Evolutionary conservation across 2,113 vertebrate genomes (phyloP), one percentile per base, ranked within the genome.

Genomic region (Butorides virescens): DNA sequence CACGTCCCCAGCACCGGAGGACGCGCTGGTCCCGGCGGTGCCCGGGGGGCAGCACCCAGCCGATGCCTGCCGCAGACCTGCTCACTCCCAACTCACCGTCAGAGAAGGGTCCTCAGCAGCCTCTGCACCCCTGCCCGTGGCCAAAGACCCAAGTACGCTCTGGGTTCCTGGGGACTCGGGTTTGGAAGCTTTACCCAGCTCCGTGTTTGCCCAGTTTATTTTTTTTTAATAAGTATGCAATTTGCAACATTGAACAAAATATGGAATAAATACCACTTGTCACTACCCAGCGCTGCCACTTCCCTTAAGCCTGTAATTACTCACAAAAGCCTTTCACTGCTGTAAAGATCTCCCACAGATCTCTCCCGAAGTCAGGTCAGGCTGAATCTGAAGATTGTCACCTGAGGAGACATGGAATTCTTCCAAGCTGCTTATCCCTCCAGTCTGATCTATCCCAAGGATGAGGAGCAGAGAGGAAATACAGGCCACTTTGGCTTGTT

Each of bases 241-340:
- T 96, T 93, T 86, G 67, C 34, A 81, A 46, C 75, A 88, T 84
- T 92, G 76, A 84, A 91, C n/a, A 80, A 93, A 94, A 92, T 92
- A 92, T 84, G 90, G 68, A 95, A 94, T 96, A 96, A 97, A 91
- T 81, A 92, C 73, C 77, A 52, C 89, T 94, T 97, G 96, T 92
- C 95, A 86, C 82, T 74, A 86, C 30, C 78, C 88, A 86, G 1
- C 18, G 80, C 86, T 71, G 56, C 91, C 78, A 59, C 76, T 71
- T 80, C 76, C 52, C 44, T 71, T 49, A 80, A 97, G 93, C 68
- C 92, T 96, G 53, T 72, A 96, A 96, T 96, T 96, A 94, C 68
- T 59, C 5, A 81, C 44, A 86, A 77, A 88, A 91, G 86, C 91
- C 72, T 93, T 75, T 74, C 22, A 49, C 49, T 59, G 3, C 63